phyloP scores from a whole-genome alignment of 2,797 vertebrate species.

The Mionectes olivaceus region DNA sequence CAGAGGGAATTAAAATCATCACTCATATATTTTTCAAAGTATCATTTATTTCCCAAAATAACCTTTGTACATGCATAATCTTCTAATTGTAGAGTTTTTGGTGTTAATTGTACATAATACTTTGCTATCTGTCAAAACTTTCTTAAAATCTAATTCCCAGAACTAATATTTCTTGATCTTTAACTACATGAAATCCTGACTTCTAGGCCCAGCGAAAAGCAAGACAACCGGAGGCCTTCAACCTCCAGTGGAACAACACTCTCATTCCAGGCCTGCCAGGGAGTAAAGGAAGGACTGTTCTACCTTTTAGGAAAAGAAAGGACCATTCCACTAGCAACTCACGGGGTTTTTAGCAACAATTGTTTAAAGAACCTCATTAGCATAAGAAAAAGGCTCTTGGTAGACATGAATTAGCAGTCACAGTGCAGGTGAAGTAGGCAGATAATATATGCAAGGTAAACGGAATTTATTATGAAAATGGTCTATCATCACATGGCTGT shows the following conservation, averaged over 20 bases:
- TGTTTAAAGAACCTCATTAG: constrained; percentile 58
- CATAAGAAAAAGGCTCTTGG: constrained; percentile 50
- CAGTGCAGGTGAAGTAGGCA: constrained; percentile 34
- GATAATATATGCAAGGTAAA: constrained; percentile 45
- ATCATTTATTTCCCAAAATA: not conserved
- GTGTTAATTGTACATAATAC: constrained; percentile 9
- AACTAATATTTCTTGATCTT: constrained; percentile 22
- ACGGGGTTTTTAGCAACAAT: constrained; percentile 33
- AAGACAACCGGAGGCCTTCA: constrained; percentile 10
- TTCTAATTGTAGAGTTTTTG: constrained; percentile 3
- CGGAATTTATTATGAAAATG: not conserved
- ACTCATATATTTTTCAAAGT: not conserved
- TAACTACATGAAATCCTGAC: constrained; percentile 8
- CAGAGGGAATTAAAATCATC: not conserved
- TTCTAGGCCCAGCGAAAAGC: not conserved
- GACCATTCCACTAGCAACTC: not conserved
- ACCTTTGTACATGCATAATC: not conserved
- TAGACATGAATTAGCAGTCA: constrained; percentile 51
- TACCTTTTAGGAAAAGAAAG: constrained; percentile 11
- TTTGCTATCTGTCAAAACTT: constrained; percentile 11
- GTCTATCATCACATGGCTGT: not conserved
- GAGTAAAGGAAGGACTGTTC: constrained; percentile 2
- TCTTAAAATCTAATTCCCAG: not conserved
- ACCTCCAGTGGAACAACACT: not conserved
- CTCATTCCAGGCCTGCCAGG: not conserved